Conservation (phyloP, 2,797 vertebrate species). For the Gymnoscopelus braueri region DNA sequence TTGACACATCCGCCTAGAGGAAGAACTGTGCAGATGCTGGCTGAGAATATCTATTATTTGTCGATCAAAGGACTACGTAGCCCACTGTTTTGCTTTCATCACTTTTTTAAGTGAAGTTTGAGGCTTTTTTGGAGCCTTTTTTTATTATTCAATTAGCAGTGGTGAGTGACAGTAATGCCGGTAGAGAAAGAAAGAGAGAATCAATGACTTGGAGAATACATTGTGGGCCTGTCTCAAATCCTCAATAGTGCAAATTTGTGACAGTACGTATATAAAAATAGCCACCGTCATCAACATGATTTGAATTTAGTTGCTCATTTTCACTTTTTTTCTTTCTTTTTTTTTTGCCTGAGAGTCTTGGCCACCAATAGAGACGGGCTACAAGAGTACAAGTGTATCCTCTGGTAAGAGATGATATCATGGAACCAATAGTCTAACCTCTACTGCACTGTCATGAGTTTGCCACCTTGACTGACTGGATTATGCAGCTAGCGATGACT, state of each 20-base stretch:
- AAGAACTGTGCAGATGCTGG: slow-evolving; percentile 53
- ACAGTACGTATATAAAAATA: slow-evolving; percentile 13
- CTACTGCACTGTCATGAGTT: slow-evolving; percentile 35
- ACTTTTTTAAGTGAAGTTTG: not conserved
- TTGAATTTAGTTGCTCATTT: slow-evolving; percentile 38
- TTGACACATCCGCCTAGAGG: slow-evolving; percentile 50
- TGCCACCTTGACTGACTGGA: slow-evolving; percentile 56
- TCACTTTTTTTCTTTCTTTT: slow-evolving; percentile 38
- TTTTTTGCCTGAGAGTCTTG: too few species aligned
- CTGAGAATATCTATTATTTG: slow-evolving; percentile 34
- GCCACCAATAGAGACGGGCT: slow-evolving; percentile 22
- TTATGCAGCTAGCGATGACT: slow-evolving; percentile 64
- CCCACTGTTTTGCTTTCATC: slow-evolving; percentile 3
- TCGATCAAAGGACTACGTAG: slow-evolving; percentile 17
- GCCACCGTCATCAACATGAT: slow-evolving; percentile 26
- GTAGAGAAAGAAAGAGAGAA: not conserved
- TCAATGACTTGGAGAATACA: not conserved
- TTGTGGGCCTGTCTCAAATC: not conserved
- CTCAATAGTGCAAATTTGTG: slow-evolving; percentile 10
- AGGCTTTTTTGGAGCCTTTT: not conserved
- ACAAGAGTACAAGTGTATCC: slow-evolving; percentile 52
- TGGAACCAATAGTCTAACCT: slow-evolving; percentile 29
- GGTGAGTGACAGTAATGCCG: slow-evolving; percentile 1
- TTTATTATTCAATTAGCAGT: not conserved
- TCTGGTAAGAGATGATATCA: slow-evolving; percentile 55